These are phyloP conservation scores for Rhabdomys dilectus DNA, from an alignment of 2,113 vertebrate species.

Conservation along the genomic window DNA sequence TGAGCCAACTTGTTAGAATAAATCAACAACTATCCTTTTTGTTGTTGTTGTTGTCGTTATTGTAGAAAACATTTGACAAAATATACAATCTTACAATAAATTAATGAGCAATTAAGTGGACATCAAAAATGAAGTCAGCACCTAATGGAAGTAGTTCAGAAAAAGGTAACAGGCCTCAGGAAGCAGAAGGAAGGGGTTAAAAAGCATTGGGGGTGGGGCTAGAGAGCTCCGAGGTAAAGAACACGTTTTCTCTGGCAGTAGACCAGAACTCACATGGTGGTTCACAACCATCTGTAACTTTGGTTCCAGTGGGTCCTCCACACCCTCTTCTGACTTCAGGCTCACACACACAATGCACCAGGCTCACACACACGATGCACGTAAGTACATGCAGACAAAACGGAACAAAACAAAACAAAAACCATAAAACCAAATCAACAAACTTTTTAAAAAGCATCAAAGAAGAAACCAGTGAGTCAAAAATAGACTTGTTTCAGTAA, in stretches of 20 bases:
- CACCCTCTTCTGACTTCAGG: neutral
- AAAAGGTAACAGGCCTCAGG: neutral
- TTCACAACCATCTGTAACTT: neutral
- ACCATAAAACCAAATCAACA: too few species aligned
- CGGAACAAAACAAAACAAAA: neutral
- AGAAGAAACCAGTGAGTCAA: constrained; percentile 9
- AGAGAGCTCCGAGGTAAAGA: neutral
- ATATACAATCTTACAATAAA: neutral
- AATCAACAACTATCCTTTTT: neutral
- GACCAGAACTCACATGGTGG: neutral
- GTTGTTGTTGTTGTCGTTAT: neutral
- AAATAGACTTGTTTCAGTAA: neutral
- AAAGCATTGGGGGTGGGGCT: neutral
- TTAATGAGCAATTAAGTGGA: constrained; percentile 30
- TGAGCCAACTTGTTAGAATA: neutral
- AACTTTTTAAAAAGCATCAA: neutral
- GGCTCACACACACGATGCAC: neutral
- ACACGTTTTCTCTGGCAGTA: neutral
- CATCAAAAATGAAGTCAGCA: constrained; percentile 2
- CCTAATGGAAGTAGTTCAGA: neutral
- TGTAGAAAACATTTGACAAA: neutral
- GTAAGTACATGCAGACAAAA: neutral
- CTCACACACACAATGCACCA: too few species aligned
- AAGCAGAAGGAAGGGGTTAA: constrained; percentile 4
- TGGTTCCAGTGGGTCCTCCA: neutral